These are phyloP conservation scores for Chaetodon trifasciatus DNA, from an alignment of 2,797 vertebrate species.

Conservation along the genomic window DNA sequence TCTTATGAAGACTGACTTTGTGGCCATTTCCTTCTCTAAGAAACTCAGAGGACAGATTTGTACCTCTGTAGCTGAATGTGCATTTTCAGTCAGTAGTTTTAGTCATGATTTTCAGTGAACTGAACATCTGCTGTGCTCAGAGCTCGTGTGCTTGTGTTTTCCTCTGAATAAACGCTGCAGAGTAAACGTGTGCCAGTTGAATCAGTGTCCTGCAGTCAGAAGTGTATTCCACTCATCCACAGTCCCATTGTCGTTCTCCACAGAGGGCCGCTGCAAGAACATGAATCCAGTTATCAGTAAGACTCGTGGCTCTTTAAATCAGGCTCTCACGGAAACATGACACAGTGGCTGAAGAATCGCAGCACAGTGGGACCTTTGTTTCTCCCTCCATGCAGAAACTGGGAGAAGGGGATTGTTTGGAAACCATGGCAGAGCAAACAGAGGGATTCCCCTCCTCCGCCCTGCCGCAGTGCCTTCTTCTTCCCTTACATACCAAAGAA, in stretches of 20 bases:
- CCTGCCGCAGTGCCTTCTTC: conserved; percentile 51
- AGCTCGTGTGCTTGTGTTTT: neutral
- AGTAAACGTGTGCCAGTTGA: neutral
- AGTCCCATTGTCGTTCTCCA: neutral
- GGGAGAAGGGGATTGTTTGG: conserved; percentile 76
- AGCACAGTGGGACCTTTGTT: conserved; percentile 74
- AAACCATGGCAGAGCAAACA: conserved; percentile 81
- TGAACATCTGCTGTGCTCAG: neutral
- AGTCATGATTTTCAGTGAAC: neutral
- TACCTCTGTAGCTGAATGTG: neutral
- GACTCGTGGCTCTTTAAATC: conserved; percentile 49
- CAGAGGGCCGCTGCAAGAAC: neutral
- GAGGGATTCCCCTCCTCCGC: conserved; percentile 69
- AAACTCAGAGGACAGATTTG: neutral
- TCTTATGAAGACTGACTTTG: neutral
- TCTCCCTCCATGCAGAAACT: conserved; percentile 18
- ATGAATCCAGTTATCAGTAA: neutral
- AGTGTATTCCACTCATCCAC: neutral
- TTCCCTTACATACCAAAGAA: conserved; percentile 71
- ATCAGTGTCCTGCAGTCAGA: neutral
- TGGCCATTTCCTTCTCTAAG: neutral
- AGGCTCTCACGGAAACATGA: conserved; percentile 14
- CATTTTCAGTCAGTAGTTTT: neutral
- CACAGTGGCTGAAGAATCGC: conserved; percentile 17
- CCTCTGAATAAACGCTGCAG: conserved; percentile 27